A percentile compares a stretch with the other conserved stretches of the same genome.
Conservation (phyloP, 2,888 invertebrate species). For the Salticus scenicus region DNA sequence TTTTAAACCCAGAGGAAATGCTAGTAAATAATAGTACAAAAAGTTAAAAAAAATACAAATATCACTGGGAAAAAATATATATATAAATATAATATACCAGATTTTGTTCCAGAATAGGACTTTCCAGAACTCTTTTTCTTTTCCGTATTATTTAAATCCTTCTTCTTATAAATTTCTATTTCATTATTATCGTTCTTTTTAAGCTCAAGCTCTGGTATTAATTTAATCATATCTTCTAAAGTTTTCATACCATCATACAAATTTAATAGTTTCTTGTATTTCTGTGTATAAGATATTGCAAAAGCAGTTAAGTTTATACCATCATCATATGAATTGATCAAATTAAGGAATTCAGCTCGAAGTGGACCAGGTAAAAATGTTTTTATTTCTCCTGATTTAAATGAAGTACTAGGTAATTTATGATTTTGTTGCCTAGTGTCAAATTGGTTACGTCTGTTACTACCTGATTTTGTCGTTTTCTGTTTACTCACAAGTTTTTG, state of each 20-base stretch:
- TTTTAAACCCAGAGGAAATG: too few species aligned
- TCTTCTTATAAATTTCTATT: neutral
- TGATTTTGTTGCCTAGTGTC: neutral
- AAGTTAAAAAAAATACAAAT: too few species aligned
- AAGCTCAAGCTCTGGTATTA: constrained; percentile 37
- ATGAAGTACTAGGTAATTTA: neutral
- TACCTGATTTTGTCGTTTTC: neutral
- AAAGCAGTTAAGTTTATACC: constrained; percentile 26
- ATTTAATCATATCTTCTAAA: neutral
- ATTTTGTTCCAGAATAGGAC: too few species aligned
- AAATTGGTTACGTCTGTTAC: neutral
- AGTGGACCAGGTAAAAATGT: constrained; percentile 43
- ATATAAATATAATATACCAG: too few species aligned
- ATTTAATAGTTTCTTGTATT: constrained; percentile 3
- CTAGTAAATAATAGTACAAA: too few species aligned
- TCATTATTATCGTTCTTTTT: neutral
- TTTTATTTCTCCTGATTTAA: neutral
- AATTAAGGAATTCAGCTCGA: constrained; percentile 22
- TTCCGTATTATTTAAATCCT: too few species aligned
- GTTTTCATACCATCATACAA: neutral
- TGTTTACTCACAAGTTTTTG: constrained; percentile 54
- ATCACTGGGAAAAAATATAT: too few species aligned
- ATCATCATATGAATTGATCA: constrained; percentile 15
- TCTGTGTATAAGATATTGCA: constrained; percentile 16
- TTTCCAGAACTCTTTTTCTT: too few species aligned